Evolutionary conservation across 2,797 vertebrate species (phyloP), one percentile per base, ranked within the genome.

Genomic region (Australoheros facetus): DNA sequence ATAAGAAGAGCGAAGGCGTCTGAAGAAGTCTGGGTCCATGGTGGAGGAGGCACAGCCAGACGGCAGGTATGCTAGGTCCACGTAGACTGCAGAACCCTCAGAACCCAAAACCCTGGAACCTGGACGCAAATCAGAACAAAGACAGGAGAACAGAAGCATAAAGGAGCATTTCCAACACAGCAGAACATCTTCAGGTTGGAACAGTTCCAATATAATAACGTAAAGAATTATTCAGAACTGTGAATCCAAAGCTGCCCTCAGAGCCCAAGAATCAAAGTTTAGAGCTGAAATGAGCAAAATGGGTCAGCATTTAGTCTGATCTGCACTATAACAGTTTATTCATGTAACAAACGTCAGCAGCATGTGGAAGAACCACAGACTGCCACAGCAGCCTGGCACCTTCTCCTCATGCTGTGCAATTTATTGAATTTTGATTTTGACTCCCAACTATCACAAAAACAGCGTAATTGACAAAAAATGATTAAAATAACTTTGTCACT

Each of bases 31-130:
- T 39, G 93, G 87, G 0, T 97, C 96, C 57, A 98, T 89, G 0
- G 95, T 95, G 64, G 94, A 89, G 1, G 96, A 93, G 1, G 96
- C 96, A 2, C 81, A 58, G 0, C 96, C 95, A 0, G 97, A 96
- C 0, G 98, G 98, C 79, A 99, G 86, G 85, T 99, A 99, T 8
- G 97, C 97, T 84, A 99, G 93, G 92, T 99, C 98, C 87, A 99
- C 91, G 19, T 97, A 97, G 3, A 97, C 59, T 0, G 93, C 95
- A 23, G 92, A 51, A 2, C 93, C 86, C 2, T 81, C 83, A 75
- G 84, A 57, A 73, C 75, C 76, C 30, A 62, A 53, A 7, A 66
- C 42, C 78, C 78, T 93, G 48, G 91, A 77, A 42, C 77, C 95
- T 95, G 82, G 4, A 64, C 13, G 48, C 42, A 37, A 75, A 26